Percentiles rank a stretch among this genome's conserved stretches.
phyloP scores from a whole-genome alignment of 2,113 vertebrate genomes.

The Orthochromis indermauri region DNA sequence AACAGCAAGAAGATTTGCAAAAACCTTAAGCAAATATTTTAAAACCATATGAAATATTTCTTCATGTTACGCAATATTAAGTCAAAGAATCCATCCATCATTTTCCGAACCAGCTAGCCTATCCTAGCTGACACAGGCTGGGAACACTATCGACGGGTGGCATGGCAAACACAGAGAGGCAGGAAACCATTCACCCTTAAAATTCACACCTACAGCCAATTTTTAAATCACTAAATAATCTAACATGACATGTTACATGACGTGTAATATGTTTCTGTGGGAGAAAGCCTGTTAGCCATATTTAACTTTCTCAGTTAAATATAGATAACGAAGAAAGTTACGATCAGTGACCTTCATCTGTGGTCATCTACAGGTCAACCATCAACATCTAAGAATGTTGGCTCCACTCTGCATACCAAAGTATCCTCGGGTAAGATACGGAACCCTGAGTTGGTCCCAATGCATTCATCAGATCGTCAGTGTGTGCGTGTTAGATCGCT shows the following conservation, averaged over 20 bases:
- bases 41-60: background rate
- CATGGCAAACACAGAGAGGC: background rate
- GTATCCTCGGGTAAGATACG: background rate
- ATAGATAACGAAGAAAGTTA: background rate
- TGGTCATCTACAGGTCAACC: background rate
- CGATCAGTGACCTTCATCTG: background rate
- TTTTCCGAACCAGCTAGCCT: background rate
- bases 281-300: background rate
- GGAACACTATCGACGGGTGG: background rate
- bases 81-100: background rate
- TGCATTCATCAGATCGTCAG: background rate
- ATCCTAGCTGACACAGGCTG: background rate
- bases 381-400: background rate
- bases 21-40: background rate
- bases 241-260: background rate
- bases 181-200: background rate
- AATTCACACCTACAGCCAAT: background rate
- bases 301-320: background rate
- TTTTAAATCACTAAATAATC: background rate
- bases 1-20: background rate
- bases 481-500: background rate
- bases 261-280: background rate
- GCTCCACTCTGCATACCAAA: background rate
- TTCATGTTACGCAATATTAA: background rate
- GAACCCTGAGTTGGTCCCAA: background rate